These are phyloP conservation scores for Eulacestoma nigropectus DNA, from an alignment of 2,113 vertebrate genomes.

Conservation along the genomic window DNA sequence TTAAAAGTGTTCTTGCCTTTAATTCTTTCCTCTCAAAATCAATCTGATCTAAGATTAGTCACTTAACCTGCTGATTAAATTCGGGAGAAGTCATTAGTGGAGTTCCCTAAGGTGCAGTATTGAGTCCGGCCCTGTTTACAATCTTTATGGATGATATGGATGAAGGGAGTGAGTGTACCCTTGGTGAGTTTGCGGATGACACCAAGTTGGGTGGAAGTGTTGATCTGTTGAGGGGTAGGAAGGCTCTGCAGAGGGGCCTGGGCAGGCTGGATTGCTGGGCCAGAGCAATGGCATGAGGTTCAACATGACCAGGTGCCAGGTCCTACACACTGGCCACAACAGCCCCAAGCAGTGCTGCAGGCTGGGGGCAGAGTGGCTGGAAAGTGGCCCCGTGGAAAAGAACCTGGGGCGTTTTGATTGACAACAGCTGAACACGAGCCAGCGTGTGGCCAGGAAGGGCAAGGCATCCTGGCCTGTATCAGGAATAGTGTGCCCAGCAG, in stretches of 20 bases:
- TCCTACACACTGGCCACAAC: too few relatives aligned
- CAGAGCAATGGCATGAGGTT: neutral
- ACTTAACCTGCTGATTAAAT: neutral
- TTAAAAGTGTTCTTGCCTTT: neutral
- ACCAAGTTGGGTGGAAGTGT: too few relatives aligned
- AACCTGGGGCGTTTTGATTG: fast-evolving
- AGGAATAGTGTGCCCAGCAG: neutral
- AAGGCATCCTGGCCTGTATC: neutral
- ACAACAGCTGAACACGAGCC: neutral
- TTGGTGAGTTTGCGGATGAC: neutral
- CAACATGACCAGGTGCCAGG: neutral
- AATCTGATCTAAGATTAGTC: neutral
- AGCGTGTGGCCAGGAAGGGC: neutral
- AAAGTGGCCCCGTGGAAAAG: neutral
- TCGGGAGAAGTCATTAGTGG: neutral
- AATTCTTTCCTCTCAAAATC: neutral
- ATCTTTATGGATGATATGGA: neutral
- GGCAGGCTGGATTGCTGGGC: fast-evolving
- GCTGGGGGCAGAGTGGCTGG: neutral
- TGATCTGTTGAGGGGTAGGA: neutral
- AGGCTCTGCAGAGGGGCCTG: neutral
- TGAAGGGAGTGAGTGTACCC: neutral
- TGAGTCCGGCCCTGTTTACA: neutral
- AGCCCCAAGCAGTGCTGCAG: neutral
- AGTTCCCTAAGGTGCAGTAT: neutral